Percentiles rank a stretch among this genome's conserved stretches.
Conservation (phyloP, 2,113 vertebrate genomes). For the Zosterops pallidus region DNA sequence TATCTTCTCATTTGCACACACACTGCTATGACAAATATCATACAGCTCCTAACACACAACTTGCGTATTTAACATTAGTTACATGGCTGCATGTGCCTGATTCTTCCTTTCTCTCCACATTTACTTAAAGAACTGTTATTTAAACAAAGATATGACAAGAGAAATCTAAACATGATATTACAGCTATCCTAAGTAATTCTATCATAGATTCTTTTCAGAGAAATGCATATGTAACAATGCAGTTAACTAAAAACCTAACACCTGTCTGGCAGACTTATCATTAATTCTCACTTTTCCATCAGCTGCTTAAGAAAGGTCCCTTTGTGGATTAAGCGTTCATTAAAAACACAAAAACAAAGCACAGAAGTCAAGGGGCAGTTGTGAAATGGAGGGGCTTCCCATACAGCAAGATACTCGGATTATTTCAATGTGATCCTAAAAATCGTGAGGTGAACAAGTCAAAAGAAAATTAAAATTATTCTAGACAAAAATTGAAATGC, state of each 20-base stretch:
- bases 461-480: not conserved
- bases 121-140: not conserved
- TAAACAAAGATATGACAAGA: not conserved
- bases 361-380: not conserved
- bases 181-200: not conserved
- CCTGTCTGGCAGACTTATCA: not conserved
- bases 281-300: not conserved
- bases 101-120: not conserved
- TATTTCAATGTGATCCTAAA: not conserved
- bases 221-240: fast-evolving
- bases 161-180: not conserved
- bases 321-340: not conserved
- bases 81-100: not conserved
- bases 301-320: not conserved
- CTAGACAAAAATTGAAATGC: not conserved
- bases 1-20: not conserved
- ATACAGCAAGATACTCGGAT: not conserved
- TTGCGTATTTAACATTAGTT: not conserved
- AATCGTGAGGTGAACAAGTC: not conserved
- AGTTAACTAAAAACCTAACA: not conserved
- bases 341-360: not conserved
- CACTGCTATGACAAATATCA: not conserved
- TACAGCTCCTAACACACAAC: not conserved
- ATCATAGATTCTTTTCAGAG: not conserved
- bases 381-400: not conserved